Evolutionary conservation across 2,888 invertebrate genomes (phyloP), one percentile per base, ranked within the genome.

Genomic region (Diadromus collaris): DNA sequence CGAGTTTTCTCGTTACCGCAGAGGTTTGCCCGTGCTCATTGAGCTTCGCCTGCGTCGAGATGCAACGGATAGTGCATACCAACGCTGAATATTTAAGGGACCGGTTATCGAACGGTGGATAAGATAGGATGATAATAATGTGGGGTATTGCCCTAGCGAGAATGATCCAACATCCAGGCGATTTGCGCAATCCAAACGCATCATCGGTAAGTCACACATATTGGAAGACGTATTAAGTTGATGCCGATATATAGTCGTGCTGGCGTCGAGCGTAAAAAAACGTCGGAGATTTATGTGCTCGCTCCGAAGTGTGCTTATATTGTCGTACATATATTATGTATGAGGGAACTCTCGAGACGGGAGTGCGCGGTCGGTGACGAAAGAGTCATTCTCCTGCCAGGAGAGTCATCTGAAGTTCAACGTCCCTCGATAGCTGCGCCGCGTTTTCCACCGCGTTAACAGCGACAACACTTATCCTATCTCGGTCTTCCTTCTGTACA

Each of bases 341-440:
- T 29, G 38, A 19, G 13, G 29, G 24, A 48, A 46, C 32, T 27
- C 58, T 69, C 27, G 51, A 63, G 41, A 61, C 24, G 29, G 32
- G 29, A 73, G 38, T 61, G 27, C 51, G 41, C 46, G 58, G 21
- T 21, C 63, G 13, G 56, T 67, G 67, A 67, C 67, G 67, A 67
- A 67, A 67, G 24, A 54, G 67, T 67, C 51, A 41, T 63, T 41
- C 24, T 75, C 61, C 67, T 68, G 74, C 38, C 34, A 27, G 51
- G 58, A 58, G 63, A 75, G 46, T 69, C 69, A 34, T 76, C 46
- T 56, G 44, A 58, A 34, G 76, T 71, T 76, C 71, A 71, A 76
- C 60, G 76, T 54, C 76, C 76, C 48, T 38, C 67, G 44, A 41
- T 61, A 72, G 46, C 56, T 46, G 38, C 34, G 63, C 10, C 51